Conservation (phyloP, 2,113 vertebrate species). For the Sphyrna mokarran region DNA sequence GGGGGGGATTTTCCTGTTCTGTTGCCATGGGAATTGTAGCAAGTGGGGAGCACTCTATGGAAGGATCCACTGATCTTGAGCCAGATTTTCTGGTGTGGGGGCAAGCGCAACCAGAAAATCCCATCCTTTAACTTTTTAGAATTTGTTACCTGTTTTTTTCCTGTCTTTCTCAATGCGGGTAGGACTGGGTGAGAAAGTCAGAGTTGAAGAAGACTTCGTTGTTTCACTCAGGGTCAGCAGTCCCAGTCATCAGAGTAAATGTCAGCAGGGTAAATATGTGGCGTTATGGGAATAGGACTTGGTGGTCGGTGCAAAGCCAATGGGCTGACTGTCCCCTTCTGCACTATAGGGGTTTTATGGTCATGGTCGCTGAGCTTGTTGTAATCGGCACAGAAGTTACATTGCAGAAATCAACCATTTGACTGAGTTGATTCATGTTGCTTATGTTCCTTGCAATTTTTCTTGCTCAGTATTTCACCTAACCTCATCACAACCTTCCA, state of each 20-base stretch:
- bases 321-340: too few species aligned
- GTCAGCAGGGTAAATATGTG: too few species aligned
- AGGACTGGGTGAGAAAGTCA: not conserved
- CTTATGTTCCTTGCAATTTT: not conserved
- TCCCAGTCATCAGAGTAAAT: too few species aligned
- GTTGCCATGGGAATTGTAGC: too few species aligned
- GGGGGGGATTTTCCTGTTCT: too few species aligned
- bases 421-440: not conserved
- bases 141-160: not conserved
- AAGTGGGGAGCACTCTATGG: too few species aligned
- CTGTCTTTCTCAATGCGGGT: not conserved
- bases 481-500: not conserved
- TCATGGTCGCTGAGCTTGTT: not conserved
- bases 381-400: not conserved
- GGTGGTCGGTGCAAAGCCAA: too few species aligned
- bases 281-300: too few species aligned
- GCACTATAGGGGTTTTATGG: too few species aligned
- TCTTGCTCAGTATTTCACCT: not conserved
- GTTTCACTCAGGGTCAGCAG: not conserved
- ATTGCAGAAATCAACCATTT: not conserved
- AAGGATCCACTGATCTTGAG: too few species aligned
- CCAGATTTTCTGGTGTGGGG: too few species aligned
- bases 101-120: too few species aligned
- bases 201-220: not conserved
- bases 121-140: not conserved